Percentiles rank a stretch among this genome's conserved stretches.
Conservation (phyloP, 2,888 invertebrate genomes). For the Oscheius sp. region DNA sequence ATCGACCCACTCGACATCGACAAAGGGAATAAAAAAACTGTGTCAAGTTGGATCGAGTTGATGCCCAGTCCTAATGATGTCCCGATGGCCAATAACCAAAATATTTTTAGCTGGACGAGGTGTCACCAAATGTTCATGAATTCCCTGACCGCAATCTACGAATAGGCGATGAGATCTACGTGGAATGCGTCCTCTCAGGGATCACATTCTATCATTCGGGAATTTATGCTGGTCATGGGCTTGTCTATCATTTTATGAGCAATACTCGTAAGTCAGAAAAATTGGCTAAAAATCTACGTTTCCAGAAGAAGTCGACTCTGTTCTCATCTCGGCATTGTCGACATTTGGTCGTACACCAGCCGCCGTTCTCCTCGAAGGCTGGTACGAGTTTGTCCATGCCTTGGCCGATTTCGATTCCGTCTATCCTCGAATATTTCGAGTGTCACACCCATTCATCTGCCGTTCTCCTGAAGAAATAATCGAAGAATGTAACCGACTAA, state of each 20-base stretch:
- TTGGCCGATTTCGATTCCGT: slow-evolving; percentile 39
- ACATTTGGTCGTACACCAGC: slow-evolving; percentile 49
- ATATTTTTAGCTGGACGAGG: slow-evolving; percentile 44
- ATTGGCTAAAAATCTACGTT: neutral
- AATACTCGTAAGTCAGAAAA: slow-evolving; percentile 47
- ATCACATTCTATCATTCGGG: slow-evolving; percentile 62
- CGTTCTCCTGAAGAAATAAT: slow-evolving; percentile 38
- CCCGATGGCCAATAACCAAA: neutral
- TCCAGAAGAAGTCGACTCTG: slow-evolving; percentile 49
- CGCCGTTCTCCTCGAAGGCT: slow-evolving; percentile 45
- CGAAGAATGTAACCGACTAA: slow-evolving; percentile 17
- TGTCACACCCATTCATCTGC: slow-evolving; percentile 49
- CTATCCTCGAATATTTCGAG: slow-evolving; percentile 49
- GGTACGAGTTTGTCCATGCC: slow-evolving; percentile 55
- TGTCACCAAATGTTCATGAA: slow-evolving; percentile 46
- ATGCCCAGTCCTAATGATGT: too few relatives aligned
- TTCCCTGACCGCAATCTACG: slow-evolving; percentile 44
- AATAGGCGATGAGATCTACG: slow-evolving; percentile 57
- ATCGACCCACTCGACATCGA: too few relatives aligned
- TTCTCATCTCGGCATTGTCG: slow-evolving; percentile 43
- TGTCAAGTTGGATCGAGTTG: too few relatives aligned
- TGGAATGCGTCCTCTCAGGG: slow-evolving; percentile 51
- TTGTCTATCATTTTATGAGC: slow-evolving; percentile 59
- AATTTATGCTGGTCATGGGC: slow-evolving; percentile 62
- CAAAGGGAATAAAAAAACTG: too few relatives aligned